These are phyloP conservation scores for Dolichotis patagonum DNA, from an alignment of 2,113 vertebrate species.

Conservation along the genomic window DNA sequence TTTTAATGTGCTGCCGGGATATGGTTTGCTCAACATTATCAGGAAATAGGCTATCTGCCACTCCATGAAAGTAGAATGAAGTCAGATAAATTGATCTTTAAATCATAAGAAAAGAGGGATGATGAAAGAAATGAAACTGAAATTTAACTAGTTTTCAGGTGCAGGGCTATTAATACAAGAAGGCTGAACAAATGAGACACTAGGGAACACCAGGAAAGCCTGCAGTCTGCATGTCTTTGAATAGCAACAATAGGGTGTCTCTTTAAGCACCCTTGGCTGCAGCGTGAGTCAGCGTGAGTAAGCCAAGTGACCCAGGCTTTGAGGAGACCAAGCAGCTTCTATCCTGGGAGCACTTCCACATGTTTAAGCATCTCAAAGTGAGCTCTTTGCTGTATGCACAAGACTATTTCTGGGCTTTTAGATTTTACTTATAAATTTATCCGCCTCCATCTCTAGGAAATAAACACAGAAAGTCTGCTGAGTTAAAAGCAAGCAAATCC, in stretches of 20 bases:
- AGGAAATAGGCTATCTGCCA: constrained; percentile 68
- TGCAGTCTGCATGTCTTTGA: constrained; percentile 28
- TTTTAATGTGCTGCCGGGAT: constrained; percentile 67
- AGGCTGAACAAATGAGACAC: constrained; percentile 12
- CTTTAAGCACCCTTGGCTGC: constrained; percentile 27
- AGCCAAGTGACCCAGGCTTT: neutral
- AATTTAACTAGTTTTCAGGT: constrained; percentile 31
- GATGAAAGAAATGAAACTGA: neutral
- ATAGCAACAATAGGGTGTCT: constrained; percentile 7
- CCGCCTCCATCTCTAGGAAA: constrained; percentile 31
- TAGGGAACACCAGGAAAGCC: constrained; percentile 37
- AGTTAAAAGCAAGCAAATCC: neutral
- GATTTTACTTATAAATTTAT: constrained; percentile 31
- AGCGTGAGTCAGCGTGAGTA: constrained; percentile 20
- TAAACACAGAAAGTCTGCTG: constrained; percentile 12
- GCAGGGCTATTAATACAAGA: constrained; percentile 18
- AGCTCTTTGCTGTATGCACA: neutral
- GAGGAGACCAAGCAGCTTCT: neutral
- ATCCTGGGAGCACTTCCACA: neutral
- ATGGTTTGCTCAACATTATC: constrained; percentile 59
- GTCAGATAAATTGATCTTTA: constrained; percentile 65
- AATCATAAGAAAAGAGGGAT: constrained; percentile 38
- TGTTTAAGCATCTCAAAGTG: constrained; percentile 1
- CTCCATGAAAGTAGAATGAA: constrained; percentile 58
- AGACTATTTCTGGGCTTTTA: constrained; percentile 44